Evolutionary conservation across 2,113 vertebrate genomes (phyloP), one percentile per base, ranked within the genome.

Genomic region (Pithys albifrons): DNA sequence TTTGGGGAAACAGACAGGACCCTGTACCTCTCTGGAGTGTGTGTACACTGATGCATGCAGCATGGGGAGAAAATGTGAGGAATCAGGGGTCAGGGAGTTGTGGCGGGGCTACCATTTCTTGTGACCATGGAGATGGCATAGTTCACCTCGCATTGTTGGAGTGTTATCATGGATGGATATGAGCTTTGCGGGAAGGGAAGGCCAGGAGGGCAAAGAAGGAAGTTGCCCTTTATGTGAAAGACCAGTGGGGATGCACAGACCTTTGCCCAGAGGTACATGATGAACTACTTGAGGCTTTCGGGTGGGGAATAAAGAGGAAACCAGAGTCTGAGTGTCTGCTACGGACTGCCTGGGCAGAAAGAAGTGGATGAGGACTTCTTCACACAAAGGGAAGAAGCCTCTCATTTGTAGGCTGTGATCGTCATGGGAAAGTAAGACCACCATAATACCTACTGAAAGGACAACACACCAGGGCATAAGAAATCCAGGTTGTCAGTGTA

Each of bases 41-140:
- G 1, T 27, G 6, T 31, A 8, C 25, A 6, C 10, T 27, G 67
- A 46, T 1, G 1, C 6, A 46, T 8, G 31, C 27, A 45, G 15
- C 31, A 19, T 4, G 5, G 37, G 74, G 8, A 81, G 9, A 6
- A 81, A 64, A 58, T 2, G 0, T 37, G 17, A 39, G 17, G 11
- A 46, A 23, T 16, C 4, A 11, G 52, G 37, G 13, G 7, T 39
- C 54, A 31, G 58, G 15, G 7, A 14, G 25, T n/a, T n/a, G 33
- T n/a, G 37, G 7, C 6, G 46, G 20, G 35, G 16, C n/a, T 57
- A 6, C 3, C 2, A 24, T 1, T 24, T 72, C 64, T 28, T 77
- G 23, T 8, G 10, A 19, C 45, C 18, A 13, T 6, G 3, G 37
- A 33, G 12, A 22, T 9, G 22, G 7, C 29, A 14, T 41, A 5